Base-by-base conservation (phyloP, 2,113 vertebrate genomes). In the Scopus umbretta region DNA sequence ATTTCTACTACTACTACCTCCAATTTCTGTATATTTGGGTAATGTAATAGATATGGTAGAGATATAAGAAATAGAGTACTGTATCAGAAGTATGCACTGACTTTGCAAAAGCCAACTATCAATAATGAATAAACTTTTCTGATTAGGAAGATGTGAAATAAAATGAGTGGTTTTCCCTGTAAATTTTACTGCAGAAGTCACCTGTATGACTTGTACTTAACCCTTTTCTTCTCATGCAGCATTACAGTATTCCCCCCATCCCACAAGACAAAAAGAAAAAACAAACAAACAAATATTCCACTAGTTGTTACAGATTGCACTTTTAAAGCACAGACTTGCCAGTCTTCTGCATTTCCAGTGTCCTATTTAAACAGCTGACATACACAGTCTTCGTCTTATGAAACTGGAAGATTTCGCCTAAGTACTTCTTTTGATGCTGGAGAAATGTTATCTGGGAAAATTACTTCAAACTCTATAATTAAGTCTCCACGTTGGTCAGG, bases 381-480 rank as follows among this genome's bases (percentile, higher is more conserved):
- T 43, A 89, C 7, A 96, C 49, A 97, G 94, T 96, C 95, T 79
- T 94, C 43, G 0, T 79, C 97, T 98, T 98, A 99, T n/a, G 98
- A 99, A 94, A 99, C 98, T 38, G 99, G 99, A 97, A 99, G 98
- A 97, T 99, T 99, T 94, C 99, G 98, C 94, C 99, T 99, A 96
- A 99, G 98, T 96, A 99, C 98, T 93, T 99, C 99, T 98, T 99
- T 99, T 95, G 99, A 99, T 27, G 99, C 98, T 82, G 99, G 97
- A 40, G 99, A 98, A 97, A 99, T 98, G 92, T 97, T 98, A 42
- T 99, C 99, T 5, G 99, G 99, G 96, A 99, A 99, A 97, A 98
- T 98, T 73, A 99, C 99, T 25, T 99, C 99, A 97, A 99, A 99
- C 94, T 99, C 99, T 97, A 99, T 99, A 96, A 99, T 98, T 92